Conservation (phyloP, 2,113 vertebrate genomes). For the Panurus biarmicus region DNA sequence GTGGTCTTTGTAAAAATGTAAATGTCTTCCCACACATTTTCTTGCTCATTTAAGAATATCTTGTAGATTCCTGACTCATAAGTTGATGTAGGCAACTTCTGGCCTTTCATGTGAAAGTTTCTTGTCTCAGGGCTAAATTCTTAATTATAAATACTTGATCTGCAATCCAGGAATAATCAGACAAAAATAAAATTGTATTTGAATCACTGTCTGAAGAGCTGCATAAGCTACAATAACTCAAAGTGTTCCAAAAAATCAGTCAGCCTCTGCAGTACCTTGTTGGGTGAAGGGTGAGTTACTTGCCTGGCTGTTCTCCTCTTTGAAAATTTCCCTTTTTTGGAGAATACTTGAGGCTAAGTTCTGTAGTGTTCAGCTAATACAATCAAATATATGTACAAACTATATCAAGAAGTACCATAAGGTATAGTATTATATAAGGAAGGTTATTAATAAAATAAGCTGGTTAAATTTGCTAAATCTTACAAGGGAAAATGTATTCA, state of each 20-base stretch:
- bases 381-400: not conserved
- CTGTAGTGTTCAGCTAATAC: not conserved
- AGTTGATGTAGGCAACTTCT: not conserved
- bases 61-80: not conserved
- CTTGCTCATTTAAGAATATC: not conserved
- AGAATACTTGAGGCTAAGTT: not conserved
- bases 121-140: not conserved
- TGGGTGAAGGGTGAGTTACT: not conserved
- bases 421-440: not conserved
- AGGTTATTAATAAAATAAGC: not conserved
- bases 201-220: not conserved
- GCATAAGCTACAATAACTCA: not conserved
- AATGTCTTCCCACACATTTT: not conserved
- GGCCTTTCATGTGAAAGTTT: not conserved
- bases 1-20: not conserved
- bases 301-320: not conserved
- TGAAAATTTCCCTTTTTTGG: not conserved
- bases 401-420: not conserved
- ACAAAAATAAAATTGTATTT: not conserved
- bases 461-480: not conserved
- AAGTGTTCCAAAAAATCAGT: not conserved
- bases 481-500: not conserved
- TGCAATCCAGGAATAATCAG: not conserved
- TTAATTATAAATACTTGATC: not conserved
- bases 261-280: not conserved